phyloP scores from a whole-genome alignment of 2,113 vertebrate genomes.

The Anoura caudifer region DNA sequence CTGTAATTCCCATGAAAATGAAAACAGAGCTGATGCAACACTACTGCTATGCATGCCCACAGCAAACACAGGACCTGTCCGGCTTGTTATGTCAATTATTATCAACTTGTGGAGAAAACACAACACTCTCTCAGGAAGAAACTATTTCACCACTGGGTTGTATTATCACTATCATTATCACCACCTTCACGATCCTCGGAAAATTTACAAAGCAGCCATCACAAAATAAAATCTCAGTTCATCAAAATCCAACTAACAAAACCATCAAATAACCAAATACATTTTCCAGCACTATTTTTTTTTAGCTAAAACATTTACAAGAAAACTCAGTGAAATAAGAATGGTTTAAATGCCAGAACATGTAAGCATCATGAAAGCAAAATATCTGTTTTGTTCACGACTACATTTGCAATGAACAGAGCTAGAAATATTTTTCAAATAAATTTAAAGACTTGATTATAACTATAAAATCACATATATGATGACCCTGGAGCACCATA shows the following conservation, averaged over 20 bases:
- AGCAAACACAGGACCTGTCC: neutral
- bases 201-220: neutral
- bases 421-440: neutral
- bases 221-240: neutral
- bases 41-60: neutral
- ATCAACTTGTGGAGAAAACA: neutral
- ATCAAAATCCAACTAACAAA: slow-evolving; percentile 1
- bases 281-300: neutral
- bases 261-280: neutral
- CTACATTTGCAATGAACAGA: neutral
- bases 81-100: neutral
- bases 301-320: neutral
- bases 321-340: neutral
- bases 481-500: neutral
- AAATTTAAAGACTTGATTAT: neutral
- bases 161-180: neutral
- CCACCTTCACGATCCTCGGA: neutral
- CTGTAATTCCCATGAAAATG: neutral
- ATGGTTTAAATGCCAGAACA: neutral
- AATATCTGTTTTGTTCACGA: neutral
- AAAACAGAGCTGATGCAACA: neutral
- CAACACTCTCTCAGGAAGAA: neutral
- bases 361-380: neutral
- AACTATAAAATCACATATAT: neutral
- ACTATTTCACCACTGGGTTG: neutral